phyloP scores from a whole-genome alignment of 1,140 invertebrate species.

The Calephelis virginiensis region DNA sequence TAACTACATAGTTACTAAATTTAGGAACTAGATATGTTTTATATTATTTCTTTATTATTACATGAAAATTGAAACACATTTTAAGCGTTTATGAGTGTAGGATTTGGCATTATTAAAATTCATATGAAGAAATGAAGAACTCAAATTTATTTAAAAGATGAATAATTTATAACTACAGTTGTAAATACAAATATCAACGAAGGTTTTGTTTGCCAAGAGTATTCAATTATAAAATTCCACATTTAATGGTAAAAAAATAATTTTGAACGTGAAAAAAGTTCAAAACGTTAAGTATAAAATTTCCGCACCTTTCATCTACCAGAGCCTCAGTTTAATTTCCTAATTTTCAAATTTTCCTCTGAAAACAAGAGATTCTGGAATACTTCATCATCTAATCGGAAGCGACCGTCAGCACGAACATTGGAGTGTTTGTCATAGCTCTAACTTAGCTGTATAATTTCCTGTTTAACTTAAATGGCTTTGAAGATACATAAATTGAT shows the following conservation, averaged over 20 bases:
- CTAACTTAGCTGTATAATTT: conserved; percentile 66
- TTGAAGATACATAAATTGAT: conserved; percentile 46
- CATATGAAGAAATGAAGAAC: too few species aligned
- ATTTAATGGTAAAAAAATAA: neutral
- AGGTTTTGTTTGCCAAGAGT: too few species aligned
- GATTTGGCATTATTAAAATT: too few species aligned
- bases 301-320: conserved; percentile 57
- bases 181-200: too few species aligned
- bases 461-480: conserved; percentile 66
- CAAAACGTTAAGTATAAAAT: conserved; percentile 30
- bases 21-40: too few species aligned
- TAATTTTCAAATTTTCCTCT: conserved; percentile 60
- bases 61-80: too few species aligned
- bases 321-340: conserved; percentile 64
- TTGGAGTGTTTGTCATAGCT: conserved; percentile 51
- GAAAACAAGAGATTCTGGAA: conserved; percentile 50
- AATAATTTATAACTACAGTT: too few species aligned
- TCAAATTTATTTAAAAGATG: too few species aligned
- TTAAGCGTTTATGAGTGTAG: too few species aligned
- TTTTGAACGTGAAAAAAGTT: conserved; percentile 2
- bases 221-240: too few species aligned
- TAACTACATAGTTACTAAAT: too few species aligned
- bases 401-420: conserved; percentile 58
- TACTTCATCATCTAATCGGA: conserved; percentile 73
- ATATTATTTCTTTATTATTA: too few species aligned